Evolutionary conservation across 2,888 invertebrate genomes (phyloP).

Genomic region (Notocelia uddmanniana): DNA sequence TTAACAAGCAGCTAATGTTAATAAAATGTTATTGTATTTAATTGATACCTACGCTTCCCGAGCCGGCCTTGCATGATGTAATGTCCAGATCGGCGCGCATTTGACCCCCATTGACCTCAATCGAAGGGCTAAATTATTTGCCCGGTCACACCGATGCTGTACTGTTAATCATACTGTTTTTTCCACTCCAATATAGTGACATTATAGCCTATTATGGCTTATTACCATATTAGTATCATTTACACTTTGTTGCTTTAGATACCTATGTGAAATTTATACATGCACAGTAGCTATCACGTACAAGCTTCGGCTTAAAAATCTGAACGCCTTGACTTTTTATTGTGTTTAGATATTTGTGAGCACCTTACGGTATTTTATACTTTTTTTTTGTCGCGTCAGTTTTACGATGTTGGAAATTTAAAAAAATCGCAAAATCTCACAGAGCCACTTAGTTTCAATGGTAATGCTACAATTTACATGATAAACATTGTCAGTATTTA

Average conservation of each 20-base stretch:
- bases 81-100: slow-evolving; percentile 76
- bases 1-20: slow-evolving; percentile 22
- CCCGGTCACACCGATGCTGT: slow-evolving; percentile 64
- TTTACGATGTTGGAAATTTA: too few relatives aligned
- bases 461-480: too few relatives aligned
- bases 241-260: slow-evolving; percentile 37
- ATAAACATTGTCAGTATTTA: too few relatives aligned
- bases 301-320: too few relatives aligned
- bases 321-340: too few relatives aligned
- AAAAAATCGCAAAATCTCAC: too few relatives aligned
- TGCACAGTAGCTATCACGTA: too few relatives aligned
- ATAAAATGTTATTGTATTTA: slow-evolving; percentile 62
- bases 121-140: slow-evolving; percentile 83
- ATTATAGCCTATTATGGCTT: slow-evolving; percentile 15
- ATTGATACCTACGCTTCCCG: slow-evolving; percentile 67
- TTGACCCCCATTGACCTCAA: slow-evolving; percentile 84
- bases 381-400: too few relatives aligned
- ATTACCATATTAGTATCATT: slow-evolving; percentile 25
- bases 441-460: too few relatives aligned
- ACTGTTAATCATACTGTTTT: slow-evolving; percentile 42
- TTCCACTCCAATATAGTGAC: slow-evolving; percentile 12
- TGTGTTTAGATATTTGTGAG: too few relatives aligned
- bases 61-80: slow-evolving; percentile 71
- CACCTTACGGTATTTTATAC: too few relatives aligned
- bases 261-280: too few relatives aligned